Conservation (phyloP, 1,140 invertebrate species). For the Atta colombica region DNA sequence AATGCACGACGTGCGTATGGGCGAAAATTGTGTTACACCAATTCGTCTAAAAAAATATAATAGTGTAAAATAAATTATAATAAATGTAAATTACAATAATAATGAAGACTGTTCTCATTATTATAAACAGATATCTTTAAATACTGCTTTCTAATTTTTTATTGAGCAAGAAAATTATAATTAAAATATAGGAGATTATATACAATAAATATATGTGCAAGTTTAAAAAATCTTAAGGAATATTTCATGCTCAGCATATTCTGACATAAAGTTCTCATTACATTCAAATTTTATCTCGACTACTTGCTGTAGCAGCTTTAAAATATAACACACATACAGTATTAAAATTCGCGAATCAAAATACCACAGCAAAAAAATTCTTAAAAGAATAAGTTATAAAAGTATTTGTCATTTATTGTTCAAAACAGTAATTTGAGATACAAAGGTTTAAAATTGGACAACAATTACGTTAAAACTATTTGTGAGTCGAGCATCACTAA, state of each 20-base stretch:
- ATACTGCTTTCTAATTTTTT: background rate
- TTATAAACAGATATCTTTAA: conserved; percentile 1
- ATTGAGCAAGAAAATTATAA: background rate
- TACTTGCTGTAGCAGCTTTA: background rate
- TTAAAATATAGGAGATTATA: background rate
- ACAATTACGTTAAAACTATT: too few relatives aligned
- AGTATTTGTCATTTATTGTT: too few relatives aligned
- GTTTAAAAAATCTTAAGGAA: background rate
- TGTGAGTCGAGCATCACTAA: too few relatives aligned
- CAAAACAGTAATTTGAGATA: too few relatives aligned
- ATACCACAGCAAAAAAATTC: too few relatives aligned
- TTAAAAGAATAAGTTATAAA: too few relatives aligned
- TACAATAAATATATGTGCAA: background rate
- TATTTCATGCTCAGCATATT: background rate
- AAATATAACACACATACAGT: background rate
- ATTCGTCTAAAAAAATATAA: conserved; percentile 87
- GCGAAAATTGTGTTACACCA: conserved; percentile 93
- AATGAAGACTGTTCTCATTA: background rate
- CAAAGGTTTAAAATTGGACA: too few relatives aligned
- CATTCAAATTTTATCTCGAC: background rate
- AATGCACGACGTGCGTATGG: conserved; percentile 93
- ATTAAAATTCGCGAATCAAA: too few relatives aligned
- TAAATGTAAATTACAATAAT: background rate
- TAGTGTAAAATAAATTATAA: background rate
- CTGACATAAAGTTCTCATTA: background rate